Conservation (phyloP, 2,797 vertebrate species). For the Kryptopterus vitreolus region DNA sequence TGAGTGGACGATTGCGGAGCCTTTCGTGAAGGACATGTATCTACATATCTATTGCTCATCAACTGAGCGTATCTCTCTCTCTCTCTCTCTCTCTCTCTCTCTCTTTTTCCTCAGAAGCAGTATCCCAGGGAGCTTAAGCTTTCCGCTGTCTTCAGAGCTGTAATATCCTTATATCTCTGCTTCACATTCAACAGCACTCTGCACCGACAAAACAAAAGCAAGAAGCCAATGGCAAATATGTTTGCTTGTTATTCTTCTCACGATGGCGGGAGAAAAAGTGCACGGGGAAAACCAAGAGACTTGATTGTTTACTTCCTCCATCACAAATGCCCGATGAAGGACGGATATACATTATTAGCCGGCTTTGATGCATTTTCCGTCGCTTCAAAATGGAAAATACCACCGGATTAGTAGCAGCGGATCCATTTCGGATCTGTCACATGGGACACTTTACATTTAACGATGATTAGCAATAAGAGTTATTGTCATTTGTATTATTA, state of each 20-base stretch:
- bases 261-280: constrained; percentile 9
- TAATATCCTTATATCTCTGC: constrained; percentile 51
- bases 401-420: constrained; percentile 10
- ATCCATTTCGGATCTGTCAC: constrained; percentile 17
- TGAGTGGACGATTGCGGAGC: background rate
- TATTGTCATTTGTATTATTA: constrained; percentile 18
- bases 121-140: constrained; percentile 33
- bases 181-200: constrained; percentile 38
- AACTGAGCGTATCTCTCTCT: constrained; percentile 26
- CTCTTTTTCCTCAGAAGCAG: constrained; percentile 27
- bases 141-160: constrained; percentile 13
- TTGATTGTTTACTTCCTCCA: constrained; percentile 40
- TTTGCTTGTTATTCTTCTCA: constrained; percentile 50
- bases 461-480: constrained; percentile 34
- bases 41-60: background rate
- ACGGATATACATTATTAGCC: constrained; percentile 26
- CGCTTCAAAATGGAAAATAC: constrained; percentile 39
- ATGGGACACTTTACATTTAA: constrained; percentile 37
- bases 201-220: constrained; percentile 51
- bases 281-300: background rate
- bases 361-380: constrained; percentile 39
- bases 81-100: constrained; percentile 21
- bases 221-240: constrained; percentile 46
- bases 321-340: constrained; percentile 37
- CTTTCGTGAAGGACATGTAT: background rate